These are phyloP conservation scores for Phalanger gymnotis DNA, from an alignment of 2,797 vertebrate genomes.

Conservation along the genomic window DNA sequence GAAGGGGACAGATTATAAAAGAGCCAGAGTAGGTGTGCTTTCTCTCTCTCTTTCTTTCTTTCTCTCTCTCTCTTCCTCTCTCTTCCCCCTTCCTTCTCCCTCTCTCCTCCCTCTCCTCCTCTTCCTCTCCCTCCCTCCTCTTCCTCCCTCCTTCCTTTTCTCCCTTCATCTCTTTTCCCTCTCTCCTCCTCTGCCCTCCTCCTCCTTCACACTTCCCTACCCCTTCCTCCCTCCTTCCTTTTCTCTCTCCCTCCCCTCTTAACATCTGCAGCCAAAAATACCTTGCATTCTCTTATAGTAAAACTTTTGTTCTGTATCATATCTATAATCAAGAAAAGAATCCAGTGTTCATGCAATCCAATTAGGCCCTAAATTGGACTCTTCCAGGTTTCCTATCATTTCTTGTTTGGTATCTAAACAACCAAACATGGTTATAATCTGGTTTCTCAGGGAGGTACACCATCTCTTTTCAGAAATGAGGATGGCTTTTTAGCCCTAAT, in stretches of 20 bases:
- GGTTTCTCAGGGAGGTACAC: background rate
- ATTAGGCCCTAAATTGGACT: background rate
- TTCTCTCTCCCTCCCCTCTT: background rate
- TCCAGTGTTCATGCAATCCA: background rate
- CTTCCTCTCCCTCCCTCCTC: accelerated
- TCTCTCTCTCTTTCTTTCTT: background rate
- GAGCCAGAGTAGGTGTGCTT: background rate
- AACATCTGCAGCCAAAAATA: background rate
- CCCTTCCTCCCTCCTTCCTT: no score
- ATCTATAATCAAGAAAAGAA: background rate
- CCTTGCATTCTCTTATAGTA: background rate
- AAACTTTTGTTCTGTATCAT: background rate
- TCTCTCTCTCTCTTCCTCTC: no score
- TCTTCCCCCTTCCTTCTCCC: no score
- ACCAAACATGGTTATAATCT: background rate
- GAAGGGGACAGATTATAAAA: background rate
- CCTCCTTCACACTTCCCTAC: no score
- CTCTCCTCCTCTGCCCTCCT: no score
- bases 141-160: no score
- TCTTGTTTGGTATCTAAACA: background rate
- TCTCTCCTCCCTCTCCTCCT: no score
- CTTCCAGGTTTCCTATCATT: background rate
- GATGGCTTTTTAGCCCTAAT: background rate
- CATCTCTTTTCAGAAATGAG: background rate
- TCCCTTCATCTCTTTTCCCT: no score